phyloP scores from a whole-genome alignment of 2,888 invertebrate genomes.

The Himalopsyche japonica region DNA sequence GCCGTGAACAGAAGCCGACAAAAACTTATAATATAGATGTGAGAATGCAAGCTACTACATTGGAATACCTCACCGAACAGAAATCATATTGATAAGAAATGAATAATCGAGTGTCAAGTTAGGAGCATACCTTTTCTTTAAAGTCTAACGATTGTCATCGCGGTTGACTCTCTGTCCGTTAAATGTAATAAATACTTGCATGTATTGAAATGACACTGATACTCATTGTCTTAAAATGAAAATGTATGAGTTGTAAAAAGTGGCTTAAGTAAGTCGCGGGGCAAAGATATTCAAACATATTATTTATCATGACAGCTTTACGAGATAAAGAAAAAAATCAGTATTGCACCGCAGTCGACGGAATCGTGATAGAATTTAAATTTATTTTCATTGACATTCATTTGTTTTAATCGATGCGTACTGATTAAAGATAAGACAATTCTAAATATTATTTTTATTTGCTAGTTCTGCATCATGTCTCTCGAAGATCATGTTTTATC shows the following conservation, averaged over 20 bases:
- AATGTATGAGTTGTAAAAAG: not conserved
- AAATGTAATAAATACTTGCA: not conserved
- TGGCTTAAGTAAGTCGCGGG: not conserved
- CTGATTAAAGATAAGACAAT: too few species aligned
- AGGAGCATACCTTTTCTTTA: constrained; percentile 33
- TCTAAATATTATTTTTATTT: too few species aligned
- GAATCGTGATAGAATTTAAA: too few species aligned
- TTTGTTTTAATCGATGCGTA: too few species aligned
- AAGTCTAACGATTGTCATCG: constrained; percentile 34
- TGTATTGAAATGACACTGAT: not conserved
- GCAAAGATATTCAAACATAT: not conserved
- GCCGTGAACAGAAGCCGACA: constrained; percentile 38
- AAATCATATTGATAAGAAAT: constrained; percentile 38
- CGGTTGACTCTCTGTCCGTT: not conserved
- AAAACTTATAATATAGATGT: constrained; percentile 37
- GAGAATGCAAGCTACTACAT: constrained; percentile 34
- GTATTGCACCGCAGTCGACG: not conserved
- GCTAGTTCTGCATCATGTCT: too few species aligned
- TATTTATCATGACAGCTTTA: not conserved
- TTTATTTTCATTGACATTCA: too few species aligned
- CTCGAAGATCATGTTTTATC: too few species aligned
- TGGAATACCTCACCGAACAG: constrained; percentile 27
- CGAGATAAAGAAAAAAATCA: not conserved
- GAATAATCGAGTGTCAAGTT: constrained; percentile 39
- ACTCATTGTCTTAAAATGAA: not conserved